phyloP scores from a whole-genome alignment of 2,888 invertebrate species.

The Sphinx pinastri region DNA sequence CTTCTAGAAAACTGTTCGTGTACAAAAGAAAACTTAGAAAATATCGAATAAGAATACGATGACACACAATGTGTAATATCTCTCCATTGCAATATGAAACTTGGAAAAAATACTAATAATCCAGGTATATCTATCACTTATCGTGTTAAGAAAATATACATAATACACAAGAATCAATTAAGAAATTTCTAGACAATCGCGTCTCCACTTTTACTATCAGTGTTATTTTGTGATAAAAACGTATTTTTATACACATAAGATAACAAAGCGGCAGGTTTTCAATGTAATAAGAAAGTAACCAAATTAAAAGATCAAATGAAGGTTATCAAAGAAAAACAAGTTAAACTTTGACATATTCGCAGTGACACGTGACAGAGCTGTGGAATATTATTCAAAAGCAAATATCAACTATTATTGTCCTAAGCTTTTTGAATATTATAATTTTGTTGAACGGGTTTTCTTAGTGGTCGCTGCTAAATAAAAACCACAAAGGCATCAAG shows the following conservation, averaged over 20 bases:
- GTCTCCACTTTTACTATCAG: background rate
- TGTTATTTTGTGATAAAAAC: background rate
- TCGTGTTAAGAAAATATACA: no score
- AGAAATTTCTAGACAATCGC: background rate
- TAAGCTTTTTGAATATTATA: no score
- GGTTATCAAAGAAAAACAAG: conserved; percentile 5
- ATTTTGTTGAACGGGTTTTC: no score
- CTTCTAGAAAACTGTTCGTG: background rate
- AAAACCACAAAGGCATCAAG: no score
- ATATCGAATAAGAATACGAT: no score
- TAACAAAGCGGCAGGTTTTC: background rate
- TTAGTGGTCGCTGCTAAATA: no score
- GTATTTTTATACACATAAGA: background rate
- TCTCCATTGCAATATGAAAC: background rate
- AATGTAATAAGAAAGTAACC: conserved; percentile 7
- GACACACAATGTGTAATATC: no score
- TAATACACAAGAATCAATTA: background rate
- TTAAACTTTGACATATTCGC: background rate
- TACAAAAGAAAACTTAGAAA: no score
- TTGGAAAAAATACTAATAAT: background rate
- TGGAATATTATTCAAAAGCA: background rate
- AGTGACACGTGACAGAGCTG: background rate
- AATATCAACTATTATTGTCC: no score
- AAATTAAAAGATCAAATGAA: background rate
- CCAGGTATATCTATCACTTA: background rate